A percentile compares a stretch with the other conserved stretches of the same genome.
These are phyloP conservation scores for Microvelia longipes DNA, from an alignment of 1,140 invertebrate genomes.

Conservation along the genomic window DNA sequence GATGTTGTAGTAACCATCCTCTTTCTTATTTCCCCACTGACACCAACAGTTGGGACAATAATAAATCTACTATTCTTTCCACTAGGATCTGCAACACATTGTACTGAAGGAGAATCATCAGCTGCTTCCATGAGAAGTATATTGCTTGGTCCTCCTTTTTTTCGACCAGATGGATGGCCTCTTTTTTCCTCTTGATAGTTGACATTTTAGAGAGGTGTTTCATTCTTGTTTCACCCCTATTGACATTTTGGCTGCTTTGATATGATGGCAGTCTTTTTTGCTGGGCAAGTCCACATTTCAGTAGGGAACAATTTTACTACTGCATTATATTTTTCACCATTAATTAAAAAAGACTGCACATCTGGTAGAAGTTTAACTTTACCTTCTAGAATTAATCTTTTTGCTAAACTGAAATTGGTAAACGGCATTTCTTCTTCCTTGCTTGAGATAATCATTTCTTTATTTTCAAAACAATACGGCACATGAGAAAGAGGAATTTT, in stretches of 20 bases:
- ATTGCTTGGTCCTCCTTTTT: not conserved
- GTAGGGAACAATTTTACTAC: not conserved
- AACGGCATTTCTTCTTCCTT: not conserved
- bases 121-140: not conserved
- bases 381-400: not conserved
- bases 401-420: not conserved
- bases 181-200: not conserved
- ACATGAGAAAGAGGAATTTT: not conserved
- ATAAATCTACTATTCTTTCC: not conserved
- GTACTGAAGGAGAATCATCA: not conserved
- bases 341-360: not conserved
- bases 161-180: not conserved
- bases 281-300: not conserved
- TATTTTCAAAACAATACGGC: not conserved
- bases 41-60: not conserved
- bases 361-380: not conserved
- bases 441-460: not conserved
- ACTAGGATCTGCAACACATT: not conserved
- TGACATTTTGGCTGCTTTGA: not conserved
- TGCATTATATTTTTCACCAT: not conserved
- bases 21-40: not conserved
- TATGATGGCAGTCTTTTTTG: not conserved
- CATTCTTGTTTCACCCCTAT: constrained; percentile 7
- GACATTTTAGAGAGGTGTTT: constrained; percentile 6
- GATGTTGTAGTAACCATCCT: not conserved